A percentile compares a stretch with the other conserved stretches of the same genome.
These are phyloP conservation scores for Phaenicophaeus curvirostris DNA, from an alignment of 2,797 vertebrate species.

Conservation along the genomic window DNA sequence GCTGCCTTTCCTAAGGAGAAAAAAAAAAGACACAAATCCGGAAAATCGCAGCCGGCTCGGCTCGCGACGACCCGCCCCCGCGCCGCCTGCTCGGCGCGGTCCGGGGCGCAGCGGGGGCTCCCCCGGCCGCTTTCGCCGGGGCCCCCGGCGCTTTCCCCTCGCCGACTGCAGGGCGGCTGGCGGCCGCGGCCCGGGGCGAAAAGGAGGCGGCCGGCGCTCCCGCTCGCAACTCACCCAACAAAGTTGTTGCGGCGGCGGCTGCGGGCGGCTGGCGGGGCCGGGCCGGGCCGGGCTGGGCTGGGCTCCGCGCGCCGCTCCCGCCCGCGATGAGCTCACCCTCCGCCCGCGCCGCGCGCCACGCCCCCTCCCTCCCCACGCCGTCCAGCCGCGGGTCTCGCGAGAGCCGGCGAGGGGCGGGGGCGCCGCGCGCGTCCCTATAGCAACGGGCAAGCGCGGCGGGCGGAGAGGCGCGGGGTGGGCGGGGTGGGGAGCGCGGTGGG, in stretches of 20 bases:
- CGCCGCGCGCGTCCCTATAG: too few relatives aligned
- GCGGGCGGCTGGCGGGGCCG: not conserved
- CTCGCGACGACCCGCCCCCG: not conserved
- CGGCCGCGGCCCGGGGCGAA: not conserved
- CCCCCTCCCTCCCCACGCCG: too few relatives aligned
- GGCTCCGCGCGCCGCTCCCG: not conserved
- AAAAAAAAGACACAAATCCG: not conserved
- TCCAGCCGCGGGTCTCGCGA: too few relatives aligned
- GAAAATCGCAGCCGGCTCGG: not conserved
- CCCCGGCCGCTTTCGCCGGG: not conserved
- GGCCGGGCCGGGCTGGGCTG: too few relatives aligned
- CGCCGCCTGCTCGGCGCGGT: not conserved
- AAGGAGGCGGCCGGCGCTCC: not conserved
- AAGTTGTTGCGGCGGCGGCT: slow-evolving; percentile 45
- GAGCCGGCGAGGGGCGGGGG: too few relatives aligned
- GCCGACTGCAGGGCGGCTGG: not conserved
- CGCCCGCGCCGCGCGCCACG: too few relatives aligned
- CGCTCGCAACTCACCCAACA: slow-evolving; percentile 60
- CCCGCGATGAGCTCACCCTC: slow-evolving; percentile 65
- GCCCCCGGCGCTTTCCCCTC: not conserved
- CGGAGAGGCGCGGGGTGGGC: too few relatives aligned
- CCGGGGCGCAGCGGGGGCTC: not conserved
- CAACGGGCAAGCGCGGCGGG: too few relatives aligned
- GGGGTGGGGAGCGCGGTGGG: too few relatives aligned
- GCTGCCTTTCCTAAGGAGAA: not conserved